These are phyloP conservation scores for Salvelinus alpinus DNA, from an alignment of 2,113 vertebrate genomes.

Conservation along the genomic window DNA sequence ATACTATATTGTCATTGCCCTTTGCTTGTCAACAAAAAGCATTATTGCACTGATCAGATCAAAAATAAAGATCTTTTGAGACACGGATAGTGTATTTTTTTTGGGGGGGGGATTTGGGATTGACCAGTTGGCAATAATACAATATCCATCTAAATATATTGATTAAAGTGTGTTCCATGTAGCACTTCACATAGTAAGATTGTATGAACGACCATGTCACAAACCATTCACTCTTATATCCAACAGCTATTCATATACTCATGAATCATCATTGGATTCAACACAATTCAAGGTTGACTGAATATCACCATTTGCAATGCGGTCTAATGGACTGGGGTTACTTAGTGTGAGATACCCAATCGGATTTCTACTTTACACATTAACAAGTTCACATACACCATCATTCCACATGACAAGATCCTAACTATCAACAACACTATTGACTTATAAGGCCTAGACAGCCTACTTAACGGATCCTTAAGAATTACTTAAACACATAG, in stretches of 20 bases:
- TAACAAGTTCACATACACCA: constrained; percentile 52
- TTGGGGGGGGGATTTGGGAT: too few relatives aligned
- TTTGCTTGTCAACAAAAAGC: not conserved
- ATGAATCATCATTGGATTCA: constrained; percentile 36
- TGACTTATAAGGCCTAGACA: not conserved
- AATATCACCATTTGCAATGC: constrained; percentile 16
- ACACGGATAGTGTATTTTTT: not conserved
- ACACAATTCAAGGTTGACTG: constrained; percentile 31
- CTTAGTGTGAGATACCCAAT: constrained; percentile 35
- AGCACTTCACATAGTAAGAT: constrained; percentile 63
- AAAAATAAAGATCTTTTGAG: not conserved
- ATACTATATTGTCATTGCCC: not conserved
- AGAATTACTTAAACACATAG: constrained; percentile 12
- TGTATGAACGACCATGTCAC: constrained; percentile 53
- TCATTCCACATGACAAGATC: constrained; percentile 54
- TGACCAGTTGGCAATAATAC: too few relatives aligned
- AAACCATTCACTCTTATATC: constrained; percentile 51
- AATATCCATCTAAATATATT: too few relatives aligned
- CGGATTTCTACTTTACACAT: constrained; percentile 36
- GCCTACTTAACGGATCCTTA: constrained; percentile 41
- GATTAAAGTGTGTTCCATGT: constrained; percentile 35
- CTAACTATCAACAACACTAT: not conserved
- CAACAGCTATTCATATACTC: constrained; percentile 49
- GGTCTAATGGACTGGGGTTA: constrained; percentile 29
- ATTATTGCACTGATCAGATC: not conserved